phyloP scores from a whole-genome alignment of 1,140 invertebrate genomes.

The Cydia amplana region DNA sequence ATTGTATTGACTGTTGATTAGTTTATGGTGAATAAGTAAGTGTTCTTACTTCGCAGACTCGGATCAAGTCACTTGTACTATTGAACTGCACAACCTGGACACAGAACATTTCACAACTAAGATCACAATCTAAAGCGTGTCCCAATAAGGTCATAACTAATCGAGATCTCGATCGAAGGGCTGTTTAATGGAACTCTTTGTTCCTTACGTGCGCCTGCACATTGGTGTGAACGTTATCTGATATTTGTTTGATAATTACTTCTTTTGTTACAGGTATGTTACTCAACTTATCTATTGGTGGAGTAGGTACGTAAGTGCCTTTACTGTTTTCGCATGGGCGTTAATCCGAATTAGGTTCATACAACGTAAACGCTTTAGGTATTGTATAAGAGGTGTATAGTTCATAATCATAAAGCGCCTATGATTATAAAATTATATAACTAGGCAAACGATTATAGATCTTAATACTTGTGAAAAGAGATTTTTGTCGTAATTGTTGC shows the following conservation, averaged over 20 bases:
- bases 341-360: conserved; percentile 16
- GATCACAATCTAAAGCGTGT: conserved; percentile 24
- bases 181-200: conserved; percentile 31
- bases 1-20: background rate
- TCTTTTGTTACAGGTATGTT: conserved; percentile 67
- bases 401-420: background rate
- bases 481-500: background rate
- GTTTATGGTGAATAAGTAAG: background rate
- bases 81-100: conserved; percentile 10
- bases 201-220: conserved; percentile 33
- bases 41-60: background rate
- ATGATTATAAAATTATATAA: background rate
- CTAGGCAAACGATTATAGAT: background rate
- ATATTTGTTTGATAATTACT: conserved; percentile 49
- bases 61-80: conserved; percentile 1
- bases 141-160: conserved; percentile 29
- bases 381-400: background rate
- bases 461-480: background rate
- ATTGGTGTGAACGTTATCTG: conserved; percentile 41
- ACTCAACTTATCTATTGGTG: conserved; percentile 42
- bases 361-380: background rate
- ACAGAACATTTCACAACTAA: conserved; percentile 2
- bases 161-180: conserved; percentile 27
- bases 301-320: conserved; percentile 37
- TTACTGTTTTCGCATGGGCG: conserved; percentile 14